Conservation (phyloP, 2,113 vertebrate genomes). For the Crotalus helleri region DNA sequence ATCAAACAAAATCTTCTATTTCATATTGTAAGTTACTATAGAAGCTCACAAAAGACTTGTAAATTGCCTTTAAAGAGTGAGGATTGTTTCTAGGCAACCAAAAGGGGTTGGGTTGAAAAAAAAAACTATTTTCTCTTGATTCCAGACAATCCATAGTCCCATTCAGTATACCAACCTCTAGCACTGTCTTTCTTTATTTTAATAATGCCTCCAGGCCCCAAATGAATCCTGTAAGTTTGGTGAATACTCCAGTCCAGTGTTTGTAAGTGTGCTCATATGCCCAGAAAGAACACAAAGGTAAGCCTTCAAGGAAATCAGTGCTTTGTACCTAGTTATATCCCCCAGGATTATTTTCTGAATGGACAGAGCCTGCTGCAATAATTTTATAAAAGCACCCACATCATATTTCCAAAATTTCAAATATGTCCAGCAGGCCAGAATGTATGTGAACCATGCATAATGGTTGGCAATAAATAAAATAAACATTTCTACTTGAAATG, state of each 20-base stretch:
- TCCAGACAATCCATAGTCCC: not conserved
- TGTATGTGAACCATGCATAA: not conserved
- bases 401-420: not conserved
- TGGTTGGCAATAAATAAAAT: not conserved
- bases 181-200: not conserved
- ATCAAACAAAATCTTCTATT: not conserved
- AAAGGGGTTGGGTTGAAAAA: not conserved
- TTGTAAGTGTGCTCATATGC: not conserved
- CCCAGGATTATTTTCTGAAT: not conserved
- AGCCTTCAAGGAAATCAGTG: not conserved
- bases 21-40: not conserved
- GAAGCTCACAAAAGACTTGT: not conserved
- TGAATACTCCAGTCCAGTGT: not conserved
- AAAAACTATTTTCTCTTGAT: not conserved
- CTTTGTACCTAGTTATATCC: not conserved
- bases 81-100: not conserved
- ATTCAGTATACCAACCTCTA: not conserved
- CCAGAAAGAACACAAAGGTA: not conserved
- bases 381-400: not conserved
- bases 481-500: not conserved
- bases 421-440: not conserved
- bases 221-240: not conserved
- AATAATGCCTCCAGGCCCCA: not conserved
- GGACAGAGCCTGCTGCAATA: not conserved
- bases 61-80: not conserved